Conservation (phyloP, 2,797 vertebrate genomes). For the Odontamblyopus lacepedii region DNA sequence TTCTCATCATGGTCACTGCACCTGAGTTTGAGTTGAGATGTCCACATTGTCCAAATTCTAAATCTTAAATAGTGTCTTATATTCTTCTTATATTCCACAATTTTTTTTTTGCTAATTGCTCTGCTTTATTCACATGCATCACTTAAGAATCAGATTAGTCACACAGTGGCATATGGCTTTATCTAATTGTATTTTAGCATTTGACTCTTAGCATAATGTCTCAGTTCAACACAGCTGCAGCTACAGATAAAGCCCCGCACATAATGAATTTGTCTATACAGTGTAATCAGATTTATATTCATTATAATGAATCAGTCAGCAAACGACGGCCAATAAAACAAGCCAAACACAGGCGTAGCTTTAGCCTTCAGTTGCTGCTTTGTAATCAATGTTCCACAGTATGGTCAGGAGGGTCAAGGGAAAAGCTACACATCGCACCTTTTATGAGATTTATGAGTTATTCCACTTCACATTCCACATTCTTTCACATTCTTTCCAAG, state of each 20-base stretch:
- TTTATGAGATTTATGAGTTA: too few relatives aligned
- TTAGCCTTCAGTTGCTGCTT: not conserved
- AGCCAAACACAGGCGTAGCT: not conserved
- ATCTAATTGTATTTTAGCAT: conserved; percentile 24
- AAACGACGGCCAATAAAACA: not conserved
- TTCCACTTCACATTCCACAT: too few relatives aligned
- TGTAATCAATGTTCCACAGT: too few relatives aligned
- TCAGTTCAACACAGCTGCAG: conserved; percentile 24
- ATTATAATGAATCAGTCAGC: not conserved
- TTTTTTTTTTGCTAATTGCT: conserved; percentile 14
- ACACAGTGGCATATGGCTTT: conserved; percentile 34
- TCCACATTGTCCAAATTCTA: not conserved
- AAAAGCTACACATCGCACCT: too few relatives aligned
- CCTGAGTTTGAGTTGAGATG: not conserved
- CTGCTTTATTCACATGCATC: conserved; percentile 14
- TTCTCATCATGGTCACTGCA: not conserved
- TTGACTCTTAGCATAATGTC: conserved; percentile 13
- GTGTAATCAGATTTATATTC: conserved; percentile 1
- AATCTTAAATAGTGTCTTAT: not conserved
- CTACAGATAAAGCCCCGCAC: conserved; percentile 7
- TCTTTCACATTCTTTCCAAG: too few relatives aligned
- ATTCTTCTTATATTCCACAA: not conserved
- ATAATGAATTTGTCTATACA: not conserved
- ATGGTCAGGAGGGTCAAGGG: too few relatives aligned
- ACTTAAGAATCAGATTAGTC: conserved; percentile 30